phyloP scores from a whole-genome alignment of 2,888 invertebrate genomes.

The Hybos culiciformis region DNA sequence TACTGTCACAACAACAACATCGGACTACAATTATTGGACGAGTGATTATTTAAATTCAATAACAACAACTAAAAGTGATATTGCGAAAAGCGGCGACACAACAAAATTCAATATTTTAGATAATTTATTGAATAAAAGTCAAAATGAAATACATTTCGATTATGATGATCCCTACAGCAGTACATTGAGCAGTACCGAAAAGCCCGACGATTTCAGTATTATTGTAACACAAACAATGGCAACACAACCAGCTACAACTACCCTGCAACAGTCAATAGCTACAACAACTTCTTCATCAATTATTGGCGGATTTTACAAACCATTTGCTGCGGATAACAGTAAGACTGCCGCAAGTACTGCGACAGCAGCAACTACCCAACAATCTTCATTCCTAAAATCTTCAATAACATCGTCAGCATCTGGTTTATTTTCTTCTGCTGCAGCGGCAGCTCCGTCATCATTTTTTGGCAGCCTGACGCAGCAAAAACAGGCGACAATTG shows the following conservation, averaged over 20 bases:
- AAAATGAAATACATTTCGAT: background rate
- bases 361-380: background rate
- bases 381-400: background rate
- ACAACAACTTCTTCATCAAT: background rate
- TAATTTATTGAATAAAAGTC: background rate
- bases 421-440: background rate
- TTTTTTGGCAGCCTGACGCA: background rate
- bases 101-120: background rate
- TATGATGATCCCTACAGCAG: constrained; percentile 1
- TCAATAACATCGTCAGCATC: background rate
- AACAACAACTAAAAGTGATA: background rate
- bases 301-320: background rate
- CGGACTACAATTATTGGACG: background rate
- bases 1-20: constrained; percentile 2
- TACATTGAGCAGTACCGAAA: background rate
- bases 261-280: background rate
- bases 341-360: background rate
- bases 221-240: constrained; percentile 8
- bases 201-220: background rate
- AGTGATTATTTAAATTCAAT: constrained; percentile 1
- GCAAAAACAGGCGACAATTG: constrained; percentile 14
- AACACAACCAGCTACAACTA: constrained; percentile 6
- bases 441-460: background rate
- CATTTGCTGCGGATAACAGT: background rate
- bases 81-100: background rate